phyloP scores from a whole-genome alignment of 2,888 invertebrate species.

The Drosophila differens region DNA sequence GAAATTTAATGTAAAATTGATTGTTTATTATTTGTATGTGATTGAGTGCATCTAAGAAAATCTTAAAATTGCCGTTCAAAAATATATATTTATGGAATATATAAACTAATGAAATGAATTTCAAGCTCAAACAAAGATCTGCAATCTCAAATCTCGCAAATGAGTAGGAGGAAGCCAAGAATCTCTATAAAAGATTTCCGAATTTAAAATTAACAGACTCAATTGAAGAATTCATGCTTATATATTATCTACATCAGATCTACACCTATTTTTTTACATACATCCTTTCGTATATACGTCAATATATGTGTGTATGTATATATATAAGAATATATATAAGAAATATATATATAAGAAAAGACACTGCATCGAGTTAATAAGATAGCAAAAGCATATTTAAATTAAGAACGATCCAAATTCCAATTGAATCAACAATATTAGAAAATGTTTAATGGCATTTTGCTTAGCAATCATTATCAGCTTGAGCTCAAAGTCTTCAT shows the following conservation, averaged over 20 bases:
- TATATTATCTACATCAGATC: not conserved
- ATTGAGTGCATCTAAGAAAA: not conserved
- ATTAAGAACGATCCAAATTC: not conserved
- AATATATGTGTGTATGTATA: too few relatives aligned
- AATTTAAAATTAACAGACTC: not conserved
- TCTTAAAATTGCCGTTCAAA: not conserved
- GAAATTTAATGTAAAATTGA: not conserved
- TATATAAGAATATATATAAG: too few relatives aligned
- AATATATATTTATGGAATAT: not conserved
- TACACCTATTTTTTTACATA: not conserved
- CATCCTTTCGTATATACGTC: too few relatives aligned
- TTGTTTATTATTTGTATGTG: not conserved
- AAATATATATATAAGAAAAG: not conserved
- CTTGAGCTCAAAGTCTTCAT: not conserved
- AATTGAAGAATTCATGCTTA: not conserved
- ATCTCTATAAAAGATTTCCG: not conserved
- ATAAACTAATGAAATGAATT: not conserved
- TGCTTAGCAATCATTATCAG: not conserved
- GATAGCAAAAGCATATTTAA: not conserved
- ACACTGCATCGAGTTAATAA: not conserved
- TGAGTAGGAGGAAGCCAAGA: not conserved
- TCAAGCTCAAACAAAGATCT: not conserved
- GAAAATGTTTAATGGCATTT: not conserved
- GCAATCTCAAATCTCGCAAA: not conserved
- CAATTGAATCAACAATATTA: not conserved